Base-by-base conservation (phyloP, 1,140 invertebrate species). In the Drosophila novamexicana region DNA sequence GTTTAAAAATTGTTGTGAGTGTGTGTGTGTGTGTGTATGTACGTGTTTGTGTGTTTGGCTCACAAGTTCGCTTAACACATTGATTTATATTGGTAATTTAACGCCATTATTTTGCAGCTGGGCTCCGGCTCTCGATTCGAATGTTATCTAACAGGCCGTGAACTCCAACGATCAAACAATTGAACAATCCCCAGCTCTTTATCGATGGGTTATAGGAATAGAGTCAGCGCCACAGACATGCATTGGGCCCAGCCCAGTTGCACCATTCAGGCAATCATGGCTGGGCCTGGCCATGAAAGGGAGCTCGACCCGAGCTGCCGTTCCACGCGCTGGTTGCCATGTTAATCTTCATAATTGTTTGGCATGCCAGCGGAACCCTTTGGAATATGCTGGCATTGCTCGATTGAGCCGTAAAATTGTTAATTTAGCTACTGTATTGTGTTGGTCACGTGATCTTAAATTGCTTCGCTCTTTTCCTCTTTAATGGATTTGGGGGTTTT, bases 11-110 rank as follows among this genome's bases (percentile, higher is more conserved):
- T 44, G 39, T 29, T 42, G 54, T 10, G 40, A 14, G 40, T 32
- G 18, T 67, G 49, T 57, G 5, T 45, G 75, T 14, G 14, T 14
- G 14, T 14, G 14, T 14, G 14, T 14, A 14, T 0, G 14, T 14
- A 14, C 14, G 54, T 10, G 40, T 42, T n/a, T 32, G 18, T 67
- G 49, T 57, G 5, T 45, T 50, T 29, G 44, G 52, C 58, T 75
- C 68, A 37, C 56, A 64, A 47, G 14, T 64, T 50, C 45, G 68
- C 70, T 83, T 70, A 83, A 77, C 79, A 81, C 83, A 86, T 86
- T 86, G 83, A 86, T 86, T 86, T 88, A 86, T 86, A 86, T 86
- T 83, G 83, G 76, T 88, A 86, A 86, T 86, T 89, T 83, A 82
- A 89, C 83, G 80, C 82, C 81, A 84, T 85, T 81, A 85, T 85